Evolutionary conservation across 2,113 vertebrate genomes (phyloP), one percentile per base, ranked within the genome.

Genomic region (Pollachius pollachius): DNA sequence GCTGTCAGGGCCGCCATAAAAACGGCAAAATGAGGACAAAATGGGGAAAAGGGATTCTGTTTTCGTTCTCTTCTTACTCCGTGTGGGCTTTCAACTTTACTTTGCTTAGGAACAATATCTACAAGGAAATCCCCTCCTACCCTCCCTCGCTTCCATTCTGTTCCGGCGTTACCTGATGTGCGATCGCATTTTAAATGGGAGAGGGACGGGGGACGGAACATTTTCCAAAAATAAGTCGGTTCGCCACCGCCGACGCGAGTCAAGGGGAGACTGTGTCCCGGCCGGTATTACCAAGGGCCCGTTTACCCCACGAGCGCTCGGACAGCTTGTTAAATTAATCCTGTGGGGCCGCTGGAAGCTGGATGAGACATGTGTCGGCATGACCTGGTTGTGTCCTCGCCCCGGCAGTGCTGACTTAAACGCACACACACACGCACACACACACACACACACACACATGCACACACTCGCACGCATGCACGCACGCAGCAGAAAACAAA

Each of bases 271-370:
- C 85, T 87, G 78, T 84, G 86, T 48, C 41, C 84, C 81, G 79
- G 91, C 86, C 84, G 86, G 86, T 81, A 81, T 84, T 91, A 91
- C 90, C 86, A 73, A 90, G 89, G 87, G 87, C 85, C 30, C 69
- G 68, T 9, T 48, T 81, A 67, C 74, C 87, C 88, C 86, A 85
- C 83, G 83, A 84, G 86, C 82, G 72, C 88, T 13, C 82, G 75
- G 88, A 90, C 89, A 90, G 87, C 87, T 91, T 80, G 88, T 90
- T 92, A 89, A 90, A 90, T 89, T 87, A 88, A 90, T 92, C 91
- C 86, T 88, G 73, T 79, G 83, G 87, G 88, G 86, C 72, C 78
- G 85, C 86, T 81, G 86, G 72, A n/a, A 86, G 85, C 77, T 80
- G 86, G 89, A 86, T 85, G 86, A 88, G 83, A 71, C 85, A 77